A percentile compares a stretch with the other conserved stretches of the same genome.
phyloP scores from a whole-genome alignment of 1,140 invertebrate species.

The Orius insidiosus region DNA sequence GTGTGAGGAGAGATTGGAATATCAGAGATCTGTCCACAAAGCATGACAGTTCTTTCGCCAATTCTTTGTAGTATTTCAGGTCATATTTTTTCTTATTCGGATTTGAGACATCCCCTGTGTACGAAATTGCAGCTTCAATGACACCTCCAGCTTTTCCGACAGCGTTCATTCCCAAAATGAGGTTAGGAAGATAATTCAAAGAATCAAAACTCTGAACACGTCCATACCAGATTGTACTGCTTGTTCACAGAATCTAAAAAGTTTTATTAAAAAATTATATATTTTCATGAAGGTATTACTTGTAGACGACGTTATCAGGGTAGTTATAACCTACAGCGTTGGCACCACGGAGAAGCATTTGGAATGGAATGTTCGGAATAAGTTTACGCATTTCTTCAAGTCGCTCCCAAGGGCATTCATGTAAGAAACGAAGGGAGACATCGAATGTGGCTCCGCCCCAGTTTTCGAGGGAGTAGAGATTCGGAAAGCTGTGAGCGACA shows the following conservation, averaged over 20 bases:
- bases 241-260: conserved; percentile 39
- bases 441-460: conserved; percentile 99
- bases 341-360: conserved; percentile 94
- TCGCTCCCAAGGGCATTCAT: conserved; percentile 98
- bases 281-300: too few relatives aligned
- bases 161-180: conserved; percentile 96
- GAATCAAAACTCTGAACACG: conserved; percentile 96
- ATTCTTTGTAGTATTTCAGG: conserved; percentile 83
- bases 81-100: conserved; percentile 83
- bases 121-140: conserved; percentile 94
- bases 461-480: conserved; percentile 82
- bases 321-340: conserved; percentile 99
- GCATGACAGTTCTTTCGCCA: conserved; percentile 93
- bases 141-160: conserved; percentile 94
- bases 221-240: conserved; percentile 92
- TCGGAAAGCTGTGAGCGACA: conserved; percentile 80
- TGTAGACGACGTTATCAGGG: conserved; percentile 94
- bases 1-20: conserved; percentile 94
- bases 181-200: conserved; percentile 93
- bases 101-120: conserved; percentile 95
- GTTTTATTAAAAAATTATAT: too few relatives aligned
- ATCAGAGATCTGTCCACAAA: conserved; percentile 57
- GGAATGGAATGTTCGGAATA: conserved; percentile 98
- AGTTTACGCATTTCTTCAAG: conserved; percentile 74
- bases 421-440: conserved; percentile 83